phyloP scores from a whole-genome alignment of 2,113 vertebrate genomes.

The Axis porcinus region DNA sequence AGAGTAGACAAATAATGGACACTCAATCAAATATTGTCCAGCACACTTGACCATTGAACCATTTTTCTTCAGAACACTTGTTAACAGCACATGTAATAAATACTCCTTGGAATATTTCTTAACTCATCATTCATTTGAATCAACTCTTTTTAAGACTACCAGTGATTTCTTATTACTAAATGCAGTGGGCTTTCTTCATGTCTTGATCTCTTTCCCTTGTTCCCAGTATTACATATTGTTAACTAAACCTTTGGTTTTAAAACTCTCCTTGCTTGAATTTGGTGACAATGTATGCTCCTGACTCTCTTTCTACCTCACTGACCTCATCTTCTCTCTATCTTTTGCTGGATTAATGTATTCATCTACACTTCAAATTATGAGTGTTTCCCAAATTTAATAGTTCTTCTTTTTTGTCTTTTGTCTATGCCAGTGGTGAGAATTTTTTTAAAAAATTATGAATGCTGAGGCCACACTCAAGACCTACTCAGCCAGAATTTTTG shows the following conservation, averaged over 20 bases:
- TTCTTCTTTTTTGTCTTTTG: neutral
- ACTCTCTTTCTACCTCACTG: neutral
- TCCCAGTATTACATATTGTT: neutral
- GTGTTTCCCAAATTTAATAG: neutral
- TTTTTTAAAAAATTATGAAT: neutral
- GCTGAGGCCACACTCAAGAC: neutral
- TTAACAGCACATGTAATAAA: neutral
- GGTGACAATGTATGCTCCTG: neutral
- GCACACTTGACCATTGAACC: neutral
- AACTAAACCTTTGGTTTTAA: neutral
- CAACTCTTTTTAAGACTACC: neutral
- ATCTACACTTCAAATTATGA: neutral
- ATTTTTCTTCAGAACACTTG: neutral
- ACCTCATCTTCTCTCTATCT: neutral
- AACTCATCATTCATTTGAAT: neutral
- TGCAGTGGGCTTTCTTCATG: neutral
- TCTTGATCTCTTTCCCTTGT: neutral
- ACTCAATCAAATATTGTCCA: neutral
- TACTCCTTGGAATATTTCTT: neutral
- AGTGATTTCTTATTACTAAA: neutral
- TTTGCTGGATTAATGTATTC: neutral
- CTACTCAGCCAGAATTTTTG: neutral
- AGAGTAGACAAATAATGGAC: neutral
- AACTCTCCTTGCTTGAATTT: neutral
- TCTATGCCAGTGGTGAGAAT: neutral